These are phyloP conservation scores for Drosophila arawakana DNA, from an alignment of 1,140 invertebrate species.

Conservation along the genomic window DNA sequence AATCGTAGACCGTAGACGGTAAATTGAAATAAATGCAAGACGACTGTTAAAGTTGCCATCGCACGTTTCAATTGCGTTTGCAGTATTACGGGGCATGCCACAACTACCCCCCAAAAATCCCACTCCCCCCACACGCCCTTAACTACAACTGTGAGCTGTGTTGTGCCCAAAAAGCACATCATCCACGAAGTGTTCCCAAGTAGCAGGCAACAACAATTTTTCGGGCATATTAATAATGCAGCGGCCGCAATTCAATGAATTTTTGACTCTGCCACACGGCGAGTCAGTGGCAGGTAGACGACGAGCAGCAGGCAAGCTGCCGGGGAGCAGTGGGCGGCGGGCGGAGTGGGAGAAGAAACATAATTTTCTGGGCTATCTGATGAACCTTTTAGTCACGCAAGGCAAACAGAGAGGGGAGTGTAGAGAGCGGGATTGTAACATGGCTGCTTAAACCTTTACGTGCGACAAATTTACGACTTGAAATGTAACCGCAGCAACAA, in stretches of 20 bases:
- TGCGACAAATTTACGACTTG: constrained; percentile 82
- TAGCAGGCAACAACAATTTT: constrained; percentile 71
- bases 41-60: constrained; percentile 76
- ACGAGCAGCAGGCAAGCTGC: neutral
- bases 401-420: constrained; percentile 2
- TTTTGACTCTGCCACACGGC: constrained; percentile 68
- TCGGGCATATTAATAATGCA: constrained; percentile 80
- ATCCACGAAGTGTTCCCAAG: constrained; percentile 52
- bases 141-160: neutral
- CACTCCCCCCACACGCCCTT: neutral
- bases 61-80: constrained; percentile 76
- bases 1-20: constrained; percentile 51
- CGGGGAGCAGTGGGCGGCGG: neutral
- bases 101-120: neutral
- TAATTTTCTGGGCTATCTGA: constrained; percentile 75
- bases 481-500: constrained; percentile 70
- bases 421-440: constrained; percentile 38
- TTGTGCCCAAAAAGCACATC: constrained; percentile 24
- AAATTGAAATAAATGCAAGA: constrained; percentile 82
- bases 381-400: constrained; percentile 77
- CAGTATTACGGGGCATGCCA: constrained; percentile 6
- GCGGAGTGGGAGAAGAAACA: constrained; percentile 47
- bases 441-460: constrained; percentile 81
- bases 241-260: constrained; percentile 82
- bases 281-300: neutral